A percentile compares a stretch with the other conserved stretches of the same genome.
Evolutionary conservation across 2,113 vertebrate species (phyloP).

Genomic region (Stegostoma tigrinum): DNA sequence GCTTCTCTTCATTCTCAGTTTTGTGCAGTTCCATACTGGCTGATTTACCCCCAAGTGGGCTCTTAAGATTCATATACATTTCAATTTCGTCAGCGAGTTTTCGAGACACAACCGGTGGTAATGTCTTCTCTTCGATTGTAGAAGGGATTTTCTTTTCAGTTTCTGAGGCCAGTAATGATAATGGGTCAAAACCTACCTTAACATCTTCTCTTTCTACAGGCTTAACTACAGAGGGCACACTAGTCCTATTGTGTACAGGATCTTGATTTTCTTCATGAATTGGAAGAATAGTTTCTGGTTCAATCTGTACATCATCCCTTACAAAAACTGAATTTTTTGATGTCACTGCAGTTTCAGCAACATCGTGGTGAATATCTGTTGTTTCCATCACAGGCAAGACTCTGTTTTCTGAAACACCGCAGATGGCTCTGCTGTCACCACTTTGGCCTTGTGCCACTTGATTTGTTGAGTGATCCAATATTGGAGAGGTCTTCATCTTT

Average conservation of each 20-base stretch:
- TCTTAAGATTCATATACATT: conserved; percentile 91
- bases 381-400: background rate
- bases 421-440: conserved; percentile 34
- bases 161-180: conserved; percentile 79
- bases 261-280: conserved; percentile 44
- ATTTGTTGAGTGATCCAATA: conserved; percentile 47
- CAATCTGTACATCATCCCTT: background rate
- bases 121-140: conserved; percentile 62
- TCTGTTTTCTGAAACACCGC: background rate
- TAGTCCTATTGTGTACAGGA: conserved; percentile 51
- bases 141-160: conserved; percentile 52
- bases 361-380: background rate
- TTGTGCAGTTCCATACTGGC: conserved; percentile 84
- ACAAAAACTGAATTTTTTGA: background rate
- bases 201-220: conserved; percentile 78
- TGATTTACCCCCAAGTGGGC: conserved; percentile 71
- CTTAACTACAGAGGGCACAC: conserved; percentile 53
- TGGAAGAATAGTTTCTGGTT: conserved; percentile 32
- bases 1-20: conserved; percentile 38
- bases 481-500: background rate
- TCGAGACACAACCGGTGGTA: conserved; percentile 71
- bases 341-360: conserved; percentile 40
- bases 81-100: conserved; percentile 95
- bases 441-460: conserved; percentile 4
- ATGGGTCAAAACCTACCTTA: conserved; percentile 78